Base-by-base conservation (phyloP, 2,113 vertebrate genomes). In the Zosterops japonicus region DNA sequence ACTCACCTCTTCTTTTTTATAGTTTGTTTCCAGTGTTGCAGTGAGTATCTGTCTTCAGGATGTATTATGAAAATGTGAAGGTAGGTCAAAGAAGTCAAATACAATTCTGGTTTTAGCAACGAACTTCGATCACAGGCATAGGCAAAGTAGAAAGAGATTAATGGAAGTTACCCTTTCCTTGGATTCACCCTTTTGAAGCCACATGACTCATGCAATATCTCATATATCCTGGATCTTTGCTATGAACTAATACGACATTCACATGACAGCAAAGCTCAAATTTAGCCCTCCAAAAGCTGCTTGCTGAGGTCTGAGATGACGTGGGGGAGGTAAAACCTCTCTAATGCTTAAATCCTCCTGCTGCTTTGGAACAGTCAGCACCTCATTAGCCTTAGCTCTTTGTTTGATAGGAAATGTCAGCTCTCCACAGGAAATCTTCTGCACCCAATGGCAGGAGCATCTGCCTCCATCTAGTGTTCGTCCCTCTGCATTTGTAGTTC, bases 381-480 rank as follows among this genome's bases (percentile, higher is more conserved):
- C 44, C 80, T 78, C 76, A 89, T 93, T 94, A 94, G 67, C 47
- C 31, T 61, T 42, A 94, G 52, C 47, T 56, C 61, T 92, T 85
- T 81, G 27, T 91, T 94, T 88, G 69, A 65, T 83, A 81, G 33
- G 65, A 49, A 77, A 89, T 87, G 87, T 97, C 94, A 89, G 77
- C 83, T 95, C 91, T 0, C 56, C 70, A 14, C 50, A 50, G 90
- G 78, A 92, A 90, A 95, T 55, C n/a, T 14, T 67, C 41, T 47
- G 8, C 59, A 36, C 59, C 65, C 47, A 47, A 46, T 65, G 87
- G 19, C 25, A 82, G 96, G 74, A 97, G 90, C 53, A 53, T 84
- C 88, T 97, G 95, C 96, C 96, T 97, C 97, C 97, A 97, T 71
- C 97, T 97, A 97, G 97, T 93, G 98, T 96, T 77, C 84, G 72